Percentiles rank a stretch among this genome's conserved stretches.
Evolutionary conservation across 2,113 vertebrate genomes (phyloP).

Genomic region (Rhinoptilus africanus): DNA sequence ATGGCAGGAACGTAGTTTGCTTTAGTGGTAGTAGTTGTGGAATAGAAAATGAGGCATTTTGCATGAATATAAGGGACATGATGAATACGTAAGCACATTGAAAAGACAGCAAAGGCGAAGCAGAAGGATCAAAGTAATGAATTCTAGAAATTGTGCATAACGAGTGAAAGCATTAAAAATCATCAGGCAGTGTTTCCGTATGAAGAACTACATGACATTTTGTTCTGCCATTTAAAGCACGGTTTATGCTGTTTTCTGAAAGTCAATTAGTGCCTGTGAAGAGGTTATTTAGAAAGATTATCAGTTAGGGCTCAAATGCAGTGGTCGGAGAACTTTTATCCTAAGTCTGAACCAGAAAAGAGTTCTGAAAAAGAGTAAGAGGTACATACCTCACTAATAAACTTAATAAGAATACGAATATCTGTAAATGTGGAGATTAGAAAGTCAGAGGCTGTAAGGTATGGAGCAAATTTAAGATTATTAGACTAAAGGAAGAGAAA

Average conservation of each 20-base stretch:
- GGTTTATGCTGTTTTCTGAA: neutral
- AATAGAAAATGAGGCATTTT: neutral
- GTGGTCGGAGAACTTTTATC: neutral
- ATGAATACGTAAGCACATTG: rapidly evolving
- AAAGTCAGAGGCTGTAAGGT: neutral
- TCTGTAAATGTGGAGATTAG: neutral
- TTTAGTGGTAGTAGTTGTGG: neutral
- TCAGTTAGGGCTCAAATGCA: neutral
- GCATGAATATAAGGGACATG: neutral
- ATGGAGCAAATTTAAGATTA: neutral
- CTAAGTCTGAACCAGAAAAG: neutral
- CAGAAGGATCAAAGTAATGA: neutral
- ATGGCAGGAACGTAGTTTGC: neutral
- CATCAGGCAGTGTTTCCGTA: neutral
- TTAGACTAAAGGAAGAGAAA: neutral
- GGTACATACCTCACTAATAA: neutral
- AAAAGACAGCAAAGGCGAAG: neutral
- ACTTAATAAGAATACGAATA: neutral
- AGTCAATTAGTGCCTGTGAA: neutral
- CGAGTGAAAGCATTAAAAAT: neutral
- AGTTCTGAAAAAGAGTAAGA: neutral
- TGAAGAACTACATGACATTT: neutral
- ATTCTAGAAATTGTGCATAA: neutral
- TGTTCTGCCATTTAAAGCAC: neutral
- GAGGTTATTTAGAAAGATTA: neutral